phyloP scores from a whole-genome alignment of 1,140 invertebrate genomes.

The Papilio glaucus region DNA sequence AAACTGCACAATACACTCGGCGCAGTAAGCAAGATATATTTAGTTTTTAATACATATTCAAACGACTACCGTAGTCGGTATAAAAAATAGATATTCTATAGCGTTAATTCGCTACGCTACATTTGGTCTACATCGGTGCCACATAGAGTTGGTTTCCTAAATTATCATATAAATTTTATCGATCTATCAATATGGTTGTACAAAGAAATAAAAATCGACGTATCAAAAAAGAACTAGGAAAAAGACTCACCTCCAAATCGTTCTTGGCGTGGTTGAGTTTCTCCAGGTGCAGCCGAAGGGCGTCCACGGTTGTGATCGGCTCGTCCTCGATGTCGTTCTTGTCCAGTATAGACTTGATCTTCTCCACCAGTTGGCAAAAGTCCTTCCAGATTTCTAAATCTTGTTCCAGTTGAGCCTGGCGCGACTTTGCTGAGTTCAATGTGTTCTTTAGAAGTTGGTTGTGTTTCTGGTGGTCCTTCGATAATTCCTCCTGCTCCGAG shows the following conservation, averaged over 20 bases:
- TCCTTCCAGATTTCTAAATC: conserved; percentile 91
- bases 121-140: no score
- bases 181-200: background rate
- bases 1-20: background rate
- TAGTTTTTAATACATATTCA: background rate
- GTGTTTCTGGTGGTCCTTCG: conserved; percentile 90
- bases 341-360: conserved; percentile 88
- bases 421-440: conserved; percentile 90
- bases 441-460: conserved; percentile 92
- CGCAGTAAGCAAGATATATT: background rate
- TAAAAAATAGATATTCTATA: no score
- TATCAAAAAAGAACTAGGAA: conserved; percentile 6
- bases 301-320: conserved; percentile 89
- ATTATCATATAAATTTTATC: no score
- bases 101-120: no score
- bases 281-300: conserved; percentile 91
- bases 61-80: no score
- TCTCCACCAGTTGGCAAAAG: conserved; percentile 90
- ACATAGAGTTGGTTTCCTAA: no score
- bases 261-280: conserved; percentile 90
- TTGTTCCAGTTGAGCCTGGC: conserved; percentile 89
- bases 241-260: conserved; percentile 89
- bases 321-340: conserved; percentile 90
- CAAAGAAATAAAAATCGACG: background rate
- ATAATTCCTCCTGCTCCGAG: conserved; percentile 91